Conservation (phyloP, 2,888 invertebrate species). For the Drosophila affinis region DNA sequence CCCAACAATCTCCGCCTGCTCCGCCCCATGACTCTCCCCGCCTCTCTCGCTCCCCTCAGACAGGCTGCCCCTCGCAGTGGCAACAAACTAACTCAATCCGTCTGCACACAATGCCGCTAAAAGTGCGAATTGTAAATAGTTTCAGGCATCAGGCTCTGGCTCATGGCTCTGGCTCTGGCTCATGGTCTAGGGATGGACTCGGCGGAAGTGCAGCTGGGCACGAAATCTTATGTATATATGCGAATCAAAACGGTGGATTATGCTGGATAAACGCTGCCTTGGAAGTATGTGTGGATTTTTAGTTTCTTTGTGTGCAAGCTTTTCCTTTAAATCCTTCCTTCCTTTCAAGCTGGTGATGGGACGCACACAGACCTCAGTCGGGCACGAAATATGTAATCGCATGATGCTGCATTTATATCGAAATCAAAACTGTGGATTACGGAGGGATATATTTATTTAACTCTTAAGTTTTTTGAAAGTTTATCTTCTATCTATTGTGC, state of each 20-base stretch:
- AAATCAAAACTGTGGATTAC: neutral
- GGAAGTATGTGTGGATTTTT: neutral
- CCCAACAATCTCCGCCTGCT: constrained; percentile 27
- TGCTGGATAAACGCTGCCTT: neutral
- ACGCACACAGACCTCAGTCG: neutral
- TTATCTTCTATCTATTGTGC: too few species aligned
- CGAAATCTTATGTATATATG: constrained; percentile 9
- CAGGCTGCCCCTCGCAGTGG: constrained; percentile 17
- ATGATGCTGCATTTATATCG: neutral
- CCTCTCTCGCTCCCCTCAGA: neutral
- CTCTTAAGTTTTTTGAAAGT: too few species aligned
- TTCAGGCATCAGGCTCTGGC: constrained; percentile 38
- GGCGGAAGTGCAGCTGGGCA: constrained; percentile 11
- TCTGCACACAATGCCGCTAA: constrained; percentile 49
- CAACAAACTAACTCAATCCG: constrained; percentile 58
- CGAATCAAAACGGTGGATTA: constrained; percentile 16
- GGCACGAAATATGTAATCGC: neutral
- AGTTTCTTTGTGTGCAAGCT: neutral
- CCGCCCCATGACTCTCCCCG: neutral
- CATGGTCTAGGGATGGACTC: constrained; percentile 35
- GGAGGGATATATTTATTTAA: neutral
- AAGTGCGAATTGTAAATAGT: constrained; percentile 68
- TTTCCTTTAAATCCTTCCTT: neutral
- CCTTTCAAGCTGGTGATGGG: neutral
- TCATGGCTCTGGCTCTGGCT: neutral